Evolutionary conservation across 2,797 vertebrate species (phyloP).

Genomic region (Dendrocincla tyrannina): DNA sequence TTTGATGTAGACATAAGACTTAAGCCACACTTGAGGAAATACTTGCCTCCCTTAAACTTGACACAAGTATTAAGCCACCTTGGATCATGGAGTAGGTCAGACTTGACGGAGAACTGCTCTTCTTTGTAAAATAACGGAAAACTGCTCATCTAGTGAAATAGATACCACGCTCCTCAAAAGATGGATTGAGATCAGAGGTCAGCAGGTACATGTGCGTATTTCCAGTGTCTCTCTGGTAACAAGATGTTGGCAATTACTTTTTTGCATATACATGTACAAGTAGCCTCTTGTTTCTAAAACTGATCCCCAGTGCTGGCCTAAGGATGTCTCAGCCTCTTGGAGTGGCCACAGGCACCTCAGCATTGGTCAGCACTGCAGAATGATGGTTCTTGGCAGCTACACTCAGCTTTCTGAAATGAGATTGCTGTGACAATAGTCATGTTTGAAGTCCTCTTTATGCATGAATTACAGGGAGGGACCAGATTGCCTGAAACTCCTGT

Average conservation of each 20-base stretch:
- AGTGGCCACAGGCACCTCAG: fast-evolving
- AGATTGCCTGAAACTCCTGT: background rate
- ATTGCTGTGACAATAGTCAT: background rate
- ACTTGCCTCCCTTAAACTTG: background rate
- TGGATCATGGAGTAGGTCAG: background rate
- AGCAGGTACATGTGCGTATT: background rate
- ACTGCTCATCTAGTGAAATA: background rate
- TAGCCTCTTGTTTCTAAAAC: background rate
- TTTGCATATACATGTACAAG: fast-evolving
- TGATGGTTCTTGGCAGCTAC: background rate
- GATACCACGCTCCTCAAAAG: fast-evolving
- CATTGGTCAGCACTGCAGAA: background rate
- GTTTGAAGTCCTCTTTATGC: background rate
- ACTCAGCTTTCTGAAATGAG: background rate
- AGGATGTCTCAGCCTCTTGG: background rate
- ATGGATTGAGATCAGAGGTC: background rate
- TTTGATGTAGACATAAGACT: background rate
- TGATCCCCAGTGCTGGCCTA: background rate
- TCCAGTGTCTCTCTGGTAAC: background rate
- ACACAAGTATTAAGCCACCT: background rate
- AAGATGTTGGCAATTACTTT: background rate
- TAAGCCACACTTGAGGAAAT: background rate
- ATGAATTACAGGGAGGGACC: background rate
- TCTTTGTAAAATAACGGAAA: background rate
- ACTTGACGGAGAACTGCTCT: background rate